Conservation (phyloP, 35 echinoderm and acorn worm species). For the Eucidaris tribuloides region DNA sequence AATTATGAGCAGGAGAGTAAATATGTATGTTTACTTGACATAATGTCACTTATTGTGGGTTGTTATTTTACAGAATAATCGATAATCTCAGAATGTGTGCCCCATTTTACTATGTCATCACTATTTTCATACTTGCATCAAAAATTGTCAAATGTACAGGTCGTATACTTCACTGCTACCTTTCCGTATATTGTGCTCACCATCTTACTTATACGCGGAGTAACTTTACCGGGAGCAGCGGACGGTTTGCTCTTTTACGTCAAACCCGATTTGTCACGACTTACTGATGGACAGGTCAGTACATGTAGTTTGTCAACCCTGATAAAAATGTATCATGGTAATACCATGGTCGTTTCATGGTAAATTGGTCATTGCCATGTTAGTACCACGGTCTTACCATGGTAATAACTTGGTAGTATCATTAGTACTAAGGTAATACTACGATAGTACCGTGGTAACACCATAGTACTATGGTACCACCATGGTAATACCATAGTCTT, state of each 20-base stretch:
- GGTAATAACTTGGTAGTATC: too few species aligned
- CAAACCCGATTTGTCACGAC: constrained; percentile 31
- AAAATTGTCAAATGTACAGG: constrained; percentile 24
- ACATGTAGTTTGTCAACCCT: too few species aligned
- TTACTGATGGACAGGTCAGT: constrained; percentile 56
- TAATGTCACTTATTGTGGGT: not conserved
- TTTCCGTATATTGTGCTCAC: constrained; percentile 72
- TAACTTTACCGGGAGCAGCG: constrained; percentile 53
- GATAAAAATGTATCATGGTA: too few species aligned
- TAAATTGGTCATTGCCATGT: too few species aligned
- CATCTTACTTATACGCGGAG: constrained; percentile 58
- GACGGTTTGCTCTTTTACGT: constrained; percentile 52
- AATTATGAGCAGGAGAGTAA: not conserved
- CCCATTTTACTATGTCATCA: not conserved
- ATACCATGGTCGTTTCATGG: too few species aligned
- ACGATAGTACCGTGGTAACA: too few species aligned
- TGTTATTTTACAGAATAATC: not conserved
- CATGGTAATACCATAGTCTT: too few species aligned
- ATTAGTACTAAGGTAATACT: too few species aligned
- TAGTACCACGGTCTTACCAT: too few species aligned
- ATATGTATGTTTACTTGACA: not conserved
- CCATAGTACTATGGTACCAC: too few species aligned
- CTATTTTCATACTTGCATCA: not conserved
- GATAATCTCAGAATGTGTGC: not conserved
- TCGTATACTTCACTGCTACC: constrained; percentile 75